Percentiles rank a stretch among this genome's conserved stretches.
phyloP scores from a whole-genome alignment of 2,113 vertebrate genomes.

The Zosterops pallidus region DNA sequence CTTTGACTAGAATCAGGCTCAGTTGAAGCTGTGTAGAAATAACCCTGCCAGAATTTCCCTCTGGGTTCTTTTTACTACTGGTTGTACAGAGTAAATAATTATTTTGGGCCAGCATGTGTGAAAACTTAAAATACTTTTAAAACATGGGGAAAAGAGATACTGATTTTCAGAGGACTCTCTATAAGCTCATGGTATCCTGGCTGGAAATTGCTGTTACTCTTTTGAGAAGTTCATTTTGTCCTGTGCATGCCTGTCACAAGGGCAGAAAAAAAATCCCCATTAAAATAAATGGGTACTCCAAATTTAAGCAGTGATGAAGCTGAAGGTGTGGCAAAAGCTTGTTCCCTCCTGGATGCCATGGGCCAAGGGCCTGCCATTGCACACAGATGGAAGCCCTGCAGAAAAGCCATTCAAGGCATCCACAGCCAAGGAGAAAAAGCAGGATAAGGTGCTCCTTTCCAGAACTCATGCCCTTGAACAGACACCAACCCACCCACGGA shows the following conservation, averaged over 20 bases:
- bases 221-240: not conserved
- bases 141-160: constrained; percentile 3
- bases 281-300: not conserved
- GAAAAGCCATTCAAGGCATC: not conserved
- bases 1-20: constrained; percentile 34
- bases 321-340: not conserved
- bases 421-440: accelerated
- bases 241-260: not conserved
- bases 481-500: not conserved
- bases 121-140: constrained; percentile 39
- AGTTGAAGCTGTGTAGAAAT: constrained; percentile 32
- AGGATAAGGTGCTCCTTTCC: not conserved
- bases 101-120: constrained; percentile 36
- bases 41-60: constrained; percentile 30
- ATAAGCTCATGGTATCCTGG: not conserved
- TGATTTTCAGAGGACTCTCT: constrained; percentile 1
- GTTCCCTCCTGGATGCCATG: not conserved
- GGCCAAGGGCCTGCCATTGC: not conserved
- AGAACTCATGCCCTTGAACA: accelerated
- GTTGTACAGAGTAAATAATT: constrained; percentile 57
- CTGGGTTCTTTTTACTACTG: constrained; percentile 45
- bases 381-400: not conserved
- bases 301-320: not conserved
- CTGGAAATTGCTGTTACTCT: not conserved
- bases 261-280: not conserved